phyloP scores from a whole-genome alignment of 2,113 vertebrate genomes.

The Peromyscus californicus region DNA sequence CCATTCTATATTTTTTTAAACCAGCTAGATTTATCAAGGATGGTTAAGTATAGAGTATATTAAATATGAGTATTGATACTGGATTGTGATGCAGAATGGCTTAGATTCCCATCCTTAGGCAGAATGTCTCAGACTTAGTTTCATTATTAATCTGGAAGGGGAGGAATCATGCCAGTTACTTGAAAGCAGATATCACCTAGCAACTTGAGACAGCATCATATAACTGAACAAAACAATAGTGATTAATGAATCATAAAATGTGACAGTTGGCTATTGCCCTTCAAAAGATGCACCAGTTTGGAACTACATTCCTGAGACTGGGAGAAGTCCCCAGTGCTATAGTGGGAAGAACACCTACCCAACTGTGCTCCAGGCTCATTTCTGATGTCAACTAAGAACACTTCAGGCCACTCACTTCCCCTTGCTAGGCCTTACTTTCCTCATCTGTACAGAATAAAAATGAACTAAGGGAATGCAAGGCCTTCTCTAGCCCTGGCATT shows the following conservation, averaged over 20 bases:
- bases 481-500: not conserved
- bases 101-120: not conserved
- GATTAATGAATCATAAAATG: not conserved
- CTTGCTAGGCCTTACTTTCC: not conserved
- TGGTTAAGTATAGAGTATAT: conserved; percentile 31
- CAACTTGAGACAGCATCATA: not conserved
- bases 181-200: not conserved
- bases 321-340: not conserved
- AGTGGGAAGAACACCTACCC: not conserved
- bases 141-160: not conserved
- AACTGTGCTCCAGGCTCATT: not conserved
- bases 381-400: not conserved
- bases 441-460: not conserved
- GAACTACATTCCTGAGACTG: not conserved
- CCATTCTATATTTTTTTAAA: conserved; percentile 27
- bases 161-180: not conserved
- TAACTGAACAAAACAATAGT: not conserved
- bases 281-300: not conserved
- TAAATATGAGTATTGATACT: not conserved
- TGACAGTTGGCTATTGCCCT: not conserved
- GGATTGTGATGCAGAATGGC: not conserved
- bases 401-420: not conserved
- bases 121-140: not conserved
- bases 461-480: not conserved
- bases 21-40: conserved; percentile 50